These are phyloP conservation scores for Drosophila lowei DNA, from an alignment of 1,140 invertebrate genomes.

Conservation along the genomic window DNA sequence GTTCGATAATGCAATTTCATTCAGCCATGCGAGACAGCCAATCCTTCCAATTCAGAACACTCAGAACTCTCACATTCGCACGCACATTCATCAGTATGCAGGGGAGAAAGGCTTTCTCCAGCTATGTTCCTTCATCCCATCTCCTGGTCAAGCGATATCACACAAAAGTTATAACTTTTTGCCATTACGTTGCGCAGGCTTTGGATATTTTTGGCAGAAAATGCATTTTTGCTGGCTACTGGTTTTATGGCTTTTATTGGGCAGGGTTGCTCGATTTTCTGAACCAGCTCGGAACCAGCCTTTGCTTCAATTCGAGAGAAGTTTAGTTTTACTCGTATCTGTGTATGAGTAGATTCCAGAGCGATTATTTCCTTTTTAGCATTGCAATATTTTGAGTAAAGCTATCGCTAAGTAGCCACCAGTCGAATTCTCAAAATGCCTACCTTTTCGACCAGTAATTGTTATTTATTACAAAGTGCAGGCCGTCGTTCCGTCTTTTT, in stretches of 20 bases:
- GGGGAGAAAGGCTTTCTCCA: conserved; percentile 63
- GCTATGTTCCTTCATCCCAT: conserved; percentile 26
- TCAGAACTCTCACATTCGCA: conserved; percentile 13
- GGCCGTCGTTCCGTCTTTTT: conserved; percentile 34
- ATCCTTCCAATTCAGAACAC: conserved; percentile 67
- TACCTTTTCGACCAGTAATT: conserved; percentile 59
- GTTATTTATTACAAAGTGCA: conserved; percentile 55
- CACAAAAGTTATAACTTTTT: conserved; percentile 75
- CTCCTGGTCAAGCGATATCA: conserved; percentile 42
- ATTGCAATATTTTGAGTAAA: not conserved
- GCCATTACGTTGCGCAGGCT: conserved; percentile 50
- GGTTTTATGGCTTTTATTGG: not conserved
- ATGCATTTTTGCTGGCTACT: conserved; percentile 3
- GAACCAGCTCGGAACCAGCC: no score
- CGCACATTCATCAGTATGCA: conserved; percentile 74
- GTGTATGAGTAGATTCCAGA: no score
- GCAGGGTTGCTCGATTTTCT: not conserved
- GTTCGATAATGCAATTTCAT: conserved; percentile 76
- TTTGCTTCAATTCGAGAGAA: not conserved
- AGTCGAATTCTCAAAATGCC: conserved; percentile 4
- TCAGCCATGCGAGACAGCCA: conserved; percentile 76
- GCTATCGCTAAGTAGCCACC: not conserved
- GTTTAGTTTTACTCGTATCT: no score
- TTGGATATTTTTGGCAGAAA: conserved; percentile 42
- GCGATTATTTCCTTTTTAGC: no score